A percentile compares a stretch with the other conserved stretches of the same genome.
phyloP scores from a whole-genome alignment of 2,797 vertebrate genomes.

The Euthynnus affinis region DNA sequence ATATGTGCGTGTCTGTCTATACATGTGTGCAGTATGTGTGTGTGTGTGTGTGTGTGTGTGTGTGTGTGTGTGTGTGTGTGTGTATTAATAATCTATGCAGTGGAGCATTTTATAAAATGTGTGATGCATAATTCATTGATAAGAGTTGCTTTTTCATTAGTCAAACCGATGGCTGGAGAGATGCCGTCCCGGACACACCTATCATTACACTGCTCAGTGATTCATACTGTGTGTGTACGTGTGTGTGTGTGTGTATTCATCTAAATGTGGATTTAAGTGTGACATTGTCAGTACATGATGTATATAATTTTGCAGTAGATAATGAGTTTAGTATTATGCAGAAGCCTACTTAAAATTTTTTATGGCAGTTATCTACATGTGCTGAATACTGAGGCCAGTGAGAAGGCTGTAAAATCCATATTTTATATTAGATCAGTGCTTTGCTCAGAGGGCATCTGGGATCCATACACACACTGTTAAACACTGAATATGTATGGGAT shows the following conservation, averaged over 20 bases:
- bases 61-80: conserved; percentile 40
- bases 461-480: neutral
- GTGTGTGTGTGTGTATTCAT: conserved; percentile 14
- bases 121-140: conserved; percentile 77
- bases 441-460: neutral
- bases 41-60: conserved; percentile 37
- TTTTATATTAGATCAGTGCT: conserved; percentile 1
- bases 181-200: conserved; percentile 60
- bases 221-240: conserved; percentile 28
- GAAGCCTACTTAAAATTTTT: neutral
- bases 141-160: conserved; percentile 77
- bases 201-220: conserved; percentile 75
- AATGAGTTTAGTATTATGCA: conserved; percentile 5
- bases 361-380: conserved; percentile 2
- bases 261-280: neutral
- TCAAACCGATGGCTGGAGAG: conserved; percentile 57
- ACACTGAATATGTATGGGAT: neutral
- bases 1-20: conserved; percentile 22
- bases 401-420: neutral
- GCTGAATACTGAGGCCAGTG: neutral
- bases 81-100: conserved; percentile 71
- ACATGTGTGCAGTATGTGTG: conserved; percentile 18
- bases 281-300: conserved; percentile 13
- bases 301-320: conserved; percentile 3
- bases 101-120: conserved; percentile 62